These are phyloP conservation scores for Augiades crinisus DNA, from an alignment of 2,888 invertebrate genomes.

Conservation along the genomic window DNA sequence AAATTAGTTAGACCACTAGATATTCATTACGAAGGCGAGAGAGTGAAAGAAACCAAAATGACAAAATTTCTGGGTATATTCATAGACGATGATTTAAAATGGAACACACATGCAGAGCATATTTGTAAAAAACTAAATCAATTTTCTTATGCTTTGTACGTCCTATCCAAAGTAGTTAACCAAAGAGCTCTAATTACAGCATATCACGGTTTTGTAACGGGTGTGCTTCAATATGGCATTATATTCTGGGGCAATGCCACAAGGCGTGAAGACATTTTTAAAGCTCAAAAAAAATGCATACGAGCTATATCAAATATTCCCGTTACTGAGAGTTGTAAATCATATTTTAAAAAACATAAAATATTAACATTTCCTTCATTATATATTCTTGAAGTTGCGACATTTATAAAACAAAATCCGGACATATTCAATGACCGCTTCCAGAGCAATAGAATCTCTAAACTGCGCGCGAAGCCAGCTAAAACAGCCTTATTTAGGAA, in stretches of 20 bases:
- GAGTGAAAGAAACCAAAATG: background rate
- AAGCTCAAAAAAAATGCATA: background rate
- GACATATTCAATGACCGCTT: background rate
- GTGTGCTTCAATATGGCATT: background rate
- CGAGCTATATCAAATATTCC: background rate
- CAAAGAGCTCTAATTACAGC: background rate
- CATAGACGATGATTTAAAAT: background rate
- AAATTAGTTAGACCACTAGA: background rate
- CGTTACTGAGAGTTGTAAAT: background rate
- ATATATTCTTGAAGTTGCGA: background rate
- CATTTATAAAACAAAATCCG: background rate
- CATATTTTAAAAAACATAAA: background rate
- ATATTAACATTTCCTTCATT: background rate
- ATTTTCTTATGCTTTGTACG: background rate
- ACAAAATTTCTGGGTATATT: background rate
- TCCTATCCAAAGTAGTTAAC: background rate
- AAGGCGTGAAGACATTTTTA: background rate
- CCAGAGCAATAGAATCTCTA: background rate
- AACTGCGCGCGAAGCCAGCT: background rate
- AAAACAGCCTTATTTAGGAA: too few species aligned
- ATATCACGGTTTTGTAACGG: background rate
- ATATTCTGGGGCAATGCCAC: background rate
- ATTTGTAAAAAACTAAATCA: background rate
- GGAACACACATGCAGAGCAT: background rate
- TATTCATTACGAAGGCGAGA: background rate